phyloP scores from a whole-genome alignment of 2,113 vertebrate genomes.

The Eclectus roratus region DNA sequence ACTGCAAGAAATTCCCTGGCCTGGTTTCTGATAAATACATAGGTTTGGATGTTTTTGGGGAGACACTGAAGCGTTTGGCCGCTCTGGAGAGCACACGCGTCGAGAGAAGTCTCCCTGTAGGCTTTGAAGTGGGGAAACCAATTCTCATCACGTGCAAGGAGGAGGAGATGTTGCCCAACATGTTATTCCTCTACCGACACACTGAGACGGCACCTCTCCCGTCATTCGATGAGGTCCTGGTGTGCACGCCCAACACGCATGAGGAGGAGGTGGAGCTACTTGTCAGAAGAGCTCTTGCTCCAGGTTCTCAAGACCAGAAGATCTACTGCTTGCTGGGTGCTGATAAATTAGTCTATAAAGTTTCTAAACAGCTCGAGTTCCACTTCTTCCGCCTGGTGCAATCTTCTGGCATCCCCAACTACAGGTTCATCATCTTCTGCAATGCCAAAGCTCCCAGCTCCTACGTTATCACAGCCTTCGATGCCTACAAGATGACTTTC shows the following conservation, averaged over 20 bases:
- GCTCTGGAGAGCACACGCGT: slow-evolving; percentile 12
- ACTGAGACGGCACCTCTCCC: slow-evolving; percentile 69
- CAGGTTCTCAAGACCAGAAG: slow-evolving; percentile 37
- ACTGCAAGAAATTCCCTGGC: slow-evolving; percentile 54
- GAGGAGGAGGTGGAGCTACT: slow-evolving; percentile 79
- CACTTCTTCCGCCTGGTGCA: slow-evolving; percentile 64
- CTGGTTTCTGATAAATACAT: slow-evolving; percentile 56
- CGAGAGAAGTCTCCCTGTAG: slow-evolving; percentile 46
- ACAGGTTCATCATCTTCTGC: slow-evolving; percentile 72
- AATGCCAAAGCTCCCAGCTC: slow-evolving; percentile 69
- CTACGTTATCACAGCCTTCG: slow-evolving; percentile 77
- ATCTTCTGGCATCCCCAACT: slow-evolving; percentile 29
- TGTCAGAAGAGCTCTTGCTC: slow-evolving; percentile 70
- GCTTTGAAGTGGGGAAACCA: slow-evolving; percentile 65
- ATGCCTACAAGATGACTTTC: slow-evolving; percentile 70
- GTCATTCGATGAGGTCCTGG: slow-evolving; percentile 72
- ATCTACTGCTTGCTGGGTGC: slow-evolving; percentile 75
- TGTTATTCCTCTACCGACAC: slow-evolving; percentile 65
- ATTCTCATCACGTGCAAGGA: slow-evolving; percentile 72
- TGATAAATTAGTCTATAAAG: slow-evolving; percentile 75
- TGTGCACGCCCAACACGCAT: slow-evolving; percentile 74
- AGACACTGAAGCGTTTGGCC: slow-evolving; percentile 56
- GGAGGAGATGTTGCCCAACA: slow-evolving; percentile 63
- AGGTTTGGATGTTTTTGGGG: slow-evolving; percentile 64
- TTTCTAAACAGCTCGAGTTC: slow-evolving; percentile 71